Conservation (phyloP, 2,888 invertebrate genomes). For the Hyppa rectilinea region DNA sequence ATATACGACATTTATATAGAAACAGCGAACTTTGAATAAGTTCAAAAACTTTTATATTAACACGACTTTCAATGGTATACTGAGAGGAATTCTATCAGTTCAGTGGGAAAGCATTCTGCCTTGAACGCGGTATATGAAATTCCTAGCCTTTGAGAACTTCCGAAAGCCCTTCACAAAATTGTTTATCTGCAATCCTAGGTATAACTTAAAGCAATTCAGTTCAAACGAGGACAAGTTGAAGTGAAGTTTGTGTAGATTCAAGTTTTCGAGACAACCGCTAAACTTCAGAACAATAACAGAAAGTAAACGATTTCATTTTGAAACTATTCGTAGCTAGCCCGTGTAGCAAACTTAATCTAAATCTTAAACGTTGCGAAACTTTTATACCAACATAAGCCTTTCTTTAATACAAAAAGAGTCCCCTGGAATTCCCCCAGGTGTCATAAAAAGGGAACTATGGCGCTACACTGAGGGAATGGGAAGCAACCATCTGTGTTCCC, state of each 20-base stretch:
- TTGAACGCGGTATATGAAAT: slow-evolving; percentile 63
- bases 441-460: slow-evolving; percentile 47
- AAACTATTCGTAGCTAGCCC: slow-evolving; percentile 11
- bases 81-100: slow-evolving; percentile 61
- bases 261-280: slow-evolving; percentile 4
- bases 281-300: slow-evolving; percentile 6
- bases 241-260: not conserved
- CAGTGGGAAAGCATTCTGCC: slow-evolving; percentile 51
- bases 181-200: slow-evolving; percentile 37
- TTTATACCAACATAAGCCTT: slow-evolving; percentile 39
- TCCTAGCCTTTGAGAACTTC: slow-evolving; percentile 59
- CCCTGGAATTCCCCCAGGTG: slow-evolving; percentile 28
- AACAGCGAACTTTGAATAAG: slow-evolving; percentile 12
- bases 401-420: slow-evolving; percentile 45
- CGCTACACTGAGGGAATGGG: slow-evolving; percentile 24
- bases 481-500: slow-evolving; percentile 35
- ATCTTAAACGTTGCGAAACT: slow-evolving; percentile 43
- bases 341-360: slow-evolving; percentile 30
- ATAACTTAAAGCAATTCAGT: slow-evolving; percentile 4
- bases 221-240: not conserved
- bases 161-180: slow-evolving; percentile 38
- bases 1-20: not conserved
- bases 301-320: slow-evolving; percentile 17
- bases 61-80: slow-evolving; percentile 41
- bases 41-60: slow-evolving; percentile 41